Conservation (phyloP, 2,797 vertebrate species). For the Echeneis naucrates region DNA sequence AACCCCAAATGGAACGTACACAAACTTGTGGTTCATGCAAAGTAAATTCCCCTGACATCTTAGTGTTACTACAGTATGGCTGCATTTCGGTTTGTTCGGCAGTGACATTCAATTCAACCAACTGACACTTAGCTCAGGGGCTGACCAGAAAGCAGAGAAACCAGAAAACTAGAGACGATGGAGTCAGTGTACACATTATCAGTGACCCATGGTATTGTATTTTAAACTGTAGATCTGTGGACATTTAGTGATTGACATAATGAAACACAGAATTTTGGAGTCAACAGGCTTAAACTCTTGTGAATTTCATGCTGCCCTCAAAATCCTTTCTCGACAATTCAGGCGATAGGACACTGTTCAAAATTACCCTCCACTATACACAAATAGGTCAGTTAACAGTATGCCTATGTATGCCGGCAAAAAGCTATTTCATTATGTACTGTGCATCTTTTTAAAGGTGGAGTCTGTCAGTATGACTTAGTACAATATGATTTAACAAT, state of each 20-base stretch:
- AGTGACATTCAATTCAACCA: slow-evolving; percentile 74
- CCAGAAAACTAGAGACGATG: slow-evolving; percentile 50
- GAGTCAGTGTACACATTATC: slow-evolving; percentile 42
- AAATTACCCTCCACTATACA: slow-evolving; percentile 89
- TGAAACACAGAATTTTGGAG: slow-evolving; percentile 53
- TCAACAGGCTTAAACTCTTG: slow-evolving; percentile 57
- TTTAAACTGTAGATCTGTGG: slow-evolving; percentile 50
- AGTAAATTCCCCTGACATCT: slow-evolving; percentile 58
- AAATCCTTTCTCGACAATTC: slow-evolving; percentile 72
- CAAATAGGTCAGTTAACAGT: slow-evolving; percentile 84
- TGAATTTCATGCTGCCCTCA: slow-evolving; percentile 82
- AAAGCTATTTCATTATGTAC: slow-evolving; percentile 83
- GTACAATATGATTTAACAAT: slow-evolving; percentile 93
- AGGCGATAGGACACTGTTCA: slow-evolving; percentile 82
- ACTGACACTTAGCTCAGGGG: slow-evolving; percentile 44
- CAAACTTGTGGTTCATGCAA: slow-evolving; percentile 79
- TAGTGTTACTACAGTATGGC: slow-evolving; percentile 63
- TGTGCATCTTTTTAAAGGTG: slow-evolving; percentile 85
- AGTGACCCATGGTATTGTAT: slow-evolving; percentile 34
- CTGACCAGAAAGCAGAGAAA: slow-evolving; percentile 44
- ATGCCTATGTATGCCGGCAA: slow-evolving; percentile 84
- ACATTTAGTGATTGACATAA: slow-evolving; percentile 53
- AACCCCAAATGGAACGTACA: slow-evolving; percentile 68
- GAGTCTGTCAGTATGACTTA: slow-evolving; percentile 84
- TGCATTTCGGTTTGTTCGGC: slow-evolving; percentile 70